Base-by-base conservation (phyloP, 1,140 invertebrate genomes). In the Lethrus apterus region DNA sequence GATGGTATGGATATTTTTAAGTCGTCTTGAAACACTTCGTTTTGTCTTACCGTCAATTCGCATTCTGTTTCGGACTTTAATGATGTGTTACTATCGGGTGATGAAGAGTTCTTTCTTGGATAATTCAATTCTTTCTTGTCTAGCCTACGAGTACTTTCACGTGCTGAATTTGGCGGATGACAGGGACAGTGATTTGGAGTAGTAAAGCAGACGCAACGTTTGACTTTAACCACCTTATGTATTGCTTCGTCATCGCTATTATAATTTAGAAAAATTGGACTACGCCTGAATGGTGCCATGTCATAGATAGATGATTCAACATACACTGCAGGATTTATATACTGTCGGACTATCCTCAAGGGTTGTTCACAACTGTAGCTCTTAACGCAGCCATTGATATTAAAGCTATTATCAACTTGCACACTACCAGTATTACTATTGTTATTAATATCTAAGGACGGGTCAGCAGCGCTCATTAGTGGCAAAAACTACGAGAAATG, bases 1-100 rank as follows among this genome's bases (percentile, higher is more conserved):
- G 52, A 56, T 5, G 52, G 32, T 11, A 63, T 43, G 1, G 57
- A 63, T 15, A 61, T 30, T 29, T 44, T 55, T 14, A 59, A 35
- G 26, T 57, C 55, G 41, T 19, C 45, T 43, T 40, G 29, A n/a
- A 35, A 44, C 17, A 23, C 30, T 15, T 30, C 34, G 17, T 44
- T n/a, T 9, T 46, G 24, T 18, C 21, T 26, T 36, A 34, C 19
- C 2, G 32, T 23, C 23, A 35, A 29, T 46, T 46, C 18, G 19
- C 21, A 13, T n/a, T 38, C 33, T 10, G 40, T 26, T 26, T 42
- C 40, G 10, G 21, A 21, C 13, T 21, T 20, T 38, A 38, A 38
- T 11, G 35, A 38, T 23, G 24, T 21, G 19, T 38, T 18, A 21
- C 35, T 38, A 0, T n/a, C n/a, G n/a, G n/a, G n/a, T n/a, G 19